Evolutionary conservation across 2,888 invertebrate genomes (phyloP).

Genomic region (Drosophila robusta): DNA sequence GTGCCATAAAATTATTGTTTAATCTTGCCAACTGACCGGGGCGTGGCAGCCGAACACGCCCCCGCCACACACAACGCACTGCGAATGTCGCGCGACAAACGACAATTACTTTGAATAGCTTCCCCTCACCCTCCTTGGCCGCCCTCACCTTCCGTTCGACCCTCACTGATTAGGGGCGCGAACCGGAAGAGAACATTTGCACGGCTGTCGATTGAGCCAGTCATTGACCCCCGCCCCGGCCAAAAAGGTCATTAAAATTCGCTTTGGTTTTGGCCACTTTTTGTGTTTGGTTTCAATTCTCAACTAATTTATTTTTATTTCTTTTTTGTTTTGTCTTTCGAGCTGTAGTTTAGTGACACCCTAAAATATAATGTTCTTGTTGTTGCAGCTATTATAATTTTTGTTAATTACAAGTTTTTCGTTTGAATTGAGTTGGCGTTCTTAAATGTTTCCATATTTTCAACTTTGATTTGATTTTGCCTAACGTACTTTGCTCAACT

Average conservation of each 20-base stretch:
- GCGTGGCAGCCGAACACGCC: conserved; percentile 38
- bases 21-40: conserved; percentile 63
- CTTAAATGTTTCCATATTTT: conserved; percentile 21
- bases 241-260: conserved; percentile 51
- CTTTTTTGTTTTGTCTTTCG: conserved; percentile 50
- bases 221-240: conserved; percentile 35
- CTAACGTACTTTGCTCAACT: conserved; percentile 39
- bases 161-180: conserved; percentile 36
- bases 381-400: conserved; percentile 32
- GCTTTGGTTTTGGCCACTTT: conserved; percentile 39
- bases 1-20: conserved; percentile 66
- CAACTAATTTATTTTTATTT: conserved; percentile 76
- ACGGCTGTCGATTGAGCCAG: conserved; percentile 57
- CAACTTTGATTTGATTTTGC: conserved; percentile 44
- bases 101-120: conserved; percentile 62
- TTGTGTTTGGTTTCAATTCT: conserved; percentile 71
- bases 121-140: no score
- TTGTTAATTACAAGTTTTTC: conserved; percentile 62
- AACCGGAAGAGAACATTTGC: conserved; percentile 69
- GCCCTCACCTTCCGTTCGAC: conserved; percentile 5
- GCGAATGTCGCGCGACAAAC: conserved; percentile 63
- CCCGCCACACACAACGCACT: neutral
- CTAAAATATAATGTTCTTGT: conserved; percentile 64
- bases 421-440: conserved; percentile 53
- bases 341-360: conserved; percentile 73